phyloP scores from a whole-genome alignment of 2,113 vertebrate species.

The Callopanchax toddi region DNA sequence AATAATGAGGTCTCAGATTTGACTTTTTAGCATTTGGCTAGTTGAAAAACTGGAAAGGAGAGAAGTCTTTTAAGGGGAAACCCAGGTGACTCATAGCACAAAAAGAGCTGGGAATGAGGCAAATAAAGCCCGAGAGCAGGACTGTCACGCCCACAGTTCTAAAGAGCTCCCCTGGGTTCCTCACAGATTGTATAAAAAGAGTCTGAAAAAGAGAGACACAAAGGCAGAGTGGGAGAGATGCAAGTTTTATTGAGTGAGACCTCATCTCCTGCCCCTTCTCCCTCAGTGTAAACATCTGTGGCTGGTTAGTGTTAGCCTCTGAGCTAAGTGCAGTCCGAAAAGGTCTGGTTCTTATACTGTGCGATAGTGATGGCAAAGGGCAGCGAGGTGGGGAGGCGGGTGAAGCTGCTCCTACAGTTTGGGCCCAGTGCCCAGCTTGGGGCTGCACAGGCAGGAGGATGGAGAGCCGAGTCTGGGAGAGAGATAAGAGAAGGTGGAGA shows the following conservation, averaged over 20 bases:
- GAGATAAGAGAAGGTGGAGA: slow-evolving; percentile 82
- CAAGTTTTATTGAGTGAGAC: slow-evolving; percentile 80
- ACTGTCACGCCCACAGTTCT: slow-evolving; percentile 73
- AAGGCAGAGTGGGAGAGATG: slow-evolving; percentile 72
- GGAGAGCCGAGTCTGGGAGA: slow-evolving; percentile 70
- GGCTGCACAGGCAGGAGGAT: slow-evolving; percentile 61
- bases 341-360: slow-evolving; percentile 77
- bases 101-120: slow-evolving; percentile 61
- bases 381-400: slow-evolving; percentile 70
- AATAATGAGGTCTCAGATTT: slow-evolving; percentile 39
- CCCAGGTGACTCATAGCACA: slow-evolving; percentile 71
- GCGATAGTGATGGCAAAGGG: slow-evolving; percentile 80
- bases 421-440: slow-evolving; percentile 66
- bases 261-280: slow-evolving; percentile 76
- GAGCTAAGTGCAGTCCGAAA: slow-evolving; percentile 77
- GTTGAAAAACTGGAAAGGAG: slow-evolving; percentile 34
- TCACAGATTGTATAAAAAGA: slow-evolving; percentile 57
- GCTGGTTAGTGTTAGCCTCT: slow-evolving; percentile 85
- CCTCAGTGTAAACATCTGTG: slow-evolving; percentile 79
- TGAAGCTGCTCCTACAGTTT: slow-evolving; percentile 47
- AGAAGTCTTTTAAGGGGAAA: slow-evolving; percentile 51
- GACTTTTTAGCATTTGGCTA: slow-evolving; percentile 21
- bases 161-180: slow-evolving; percentile 69
- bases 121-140: slow-evolving; percentile 63
- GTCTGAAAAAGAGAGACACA: slow-evolving; percentile 63